Conservation (phyloP, 2,797 vertebrate genomes). For the Leuciscus waleckii region DNA sequence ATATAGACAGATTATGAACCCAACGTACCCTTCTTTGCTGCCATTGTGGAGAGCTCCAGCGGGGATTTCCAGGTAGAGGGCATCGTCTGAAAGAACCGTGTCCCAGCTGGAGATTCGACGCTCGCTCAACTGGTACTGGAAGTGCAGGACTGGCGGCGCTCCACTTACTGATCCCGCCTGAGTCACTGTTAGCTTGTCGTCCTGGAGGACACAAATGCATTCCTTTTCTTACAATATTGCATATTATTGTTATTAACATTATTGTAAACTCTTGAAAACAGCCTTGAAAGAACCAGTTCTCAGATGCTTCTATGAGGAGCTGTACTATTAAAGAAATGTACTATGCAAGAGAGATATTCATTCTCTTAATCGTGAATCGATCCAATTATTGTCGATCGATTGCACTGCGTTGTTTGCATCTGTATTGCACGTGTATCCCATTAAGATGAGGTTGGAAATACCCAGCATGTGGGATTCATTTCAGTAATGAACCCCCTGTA, state of each 20-base stretch:
- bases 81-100: conserved; percentile 86
- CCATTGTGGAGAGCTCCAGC: conserved; percentile 89
- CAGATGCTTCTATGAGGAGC: neutral
- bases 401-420: neutral
- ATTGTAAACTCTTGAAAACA: neutral
- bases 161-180: conserved; percentile 84
- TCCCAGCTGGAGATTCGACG: conserved; percentile 91
- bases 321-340: neutral
- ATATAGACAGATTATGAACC: neutral
- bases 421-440: neutral
- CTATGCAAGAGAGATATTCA: neutral
- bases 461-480: neutral
- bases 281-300: neutral
- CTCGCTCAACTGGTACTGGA: conserved; percentile 93
- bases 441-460: neutral
- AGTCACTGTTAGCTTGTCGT: conserved; percentile 78
- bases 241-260: neutral
- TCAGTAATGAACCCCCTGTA: neutral
- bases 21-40: conserved; percentile 93
- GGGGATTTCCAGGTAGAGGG: conserved; percentile 94
- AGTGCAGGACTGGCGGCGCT: conserved; percentile 85
- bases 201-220: conserved; percentile 26
- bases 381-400: neutral
- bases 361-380: neutral
- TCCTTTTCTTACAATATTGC: neutral